Conservation (phyloP, 2,113 vertebrate genomes). For the Oncorhynchus clarkii region DNA sequence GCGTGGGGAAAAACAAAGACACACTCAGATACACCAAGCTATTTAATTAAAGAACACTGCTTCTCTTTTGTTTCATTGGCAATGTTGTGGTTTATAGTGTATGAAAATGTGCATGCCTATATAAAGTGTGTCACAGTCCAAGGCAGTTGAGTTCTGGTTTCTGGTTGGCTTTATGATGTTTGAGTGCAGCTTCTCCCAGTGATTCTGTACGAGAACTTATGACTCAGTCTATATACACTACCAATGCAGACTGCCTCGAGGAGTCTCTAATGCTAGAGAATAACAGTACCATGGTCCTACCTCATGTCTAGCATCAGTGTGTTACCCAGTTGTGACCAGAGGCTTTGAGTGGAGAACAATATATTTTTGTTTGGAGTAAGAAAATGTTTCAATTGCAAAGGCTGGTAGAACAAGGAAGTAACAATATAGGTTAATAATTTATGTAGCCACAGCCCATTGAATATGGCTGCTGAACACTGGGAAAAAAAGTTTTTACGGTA, state of each 20-base stretch:
- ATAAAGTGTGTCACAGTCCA: not conserved
- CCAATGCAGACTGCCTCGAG: no score
- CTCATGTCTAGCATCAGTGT: not conserved
- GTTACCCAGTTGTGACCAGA: not conserved
- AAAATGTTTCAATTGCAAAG: no score
- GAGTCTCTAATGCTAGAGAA: no score
- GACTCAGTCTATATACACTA: no score
- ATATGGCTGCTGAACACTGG: no score
- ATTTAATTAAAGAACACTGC: not conserved
- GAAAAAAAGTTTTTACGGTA: no score
- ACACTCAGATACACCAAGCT: not conserved
- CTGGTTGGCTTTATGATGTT: not conserved
- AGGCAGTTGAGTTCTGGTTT: not conserved
- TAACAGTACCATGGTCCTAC: no score
- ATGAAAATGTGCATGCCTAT: not conserved
- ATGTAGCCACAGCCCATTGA: no score
- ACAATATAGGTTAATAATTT: no score
- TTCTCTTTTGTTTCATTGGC: not conserved
- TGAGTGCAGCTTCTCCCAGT: not conserved
- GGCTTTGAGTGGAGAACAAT: not conserved
- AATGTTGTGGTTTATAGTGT: not conserved
- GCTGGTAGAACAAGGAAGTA: no score
- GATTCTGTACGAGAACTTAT: not conserved
- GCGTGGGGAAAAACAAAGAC: not conserved
- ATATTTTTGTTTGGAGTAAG: not conserved